phyloP scores from a whole-genome alignment of 2,888 invertebrate species.

The Cataglyphis albicans region DNA sequence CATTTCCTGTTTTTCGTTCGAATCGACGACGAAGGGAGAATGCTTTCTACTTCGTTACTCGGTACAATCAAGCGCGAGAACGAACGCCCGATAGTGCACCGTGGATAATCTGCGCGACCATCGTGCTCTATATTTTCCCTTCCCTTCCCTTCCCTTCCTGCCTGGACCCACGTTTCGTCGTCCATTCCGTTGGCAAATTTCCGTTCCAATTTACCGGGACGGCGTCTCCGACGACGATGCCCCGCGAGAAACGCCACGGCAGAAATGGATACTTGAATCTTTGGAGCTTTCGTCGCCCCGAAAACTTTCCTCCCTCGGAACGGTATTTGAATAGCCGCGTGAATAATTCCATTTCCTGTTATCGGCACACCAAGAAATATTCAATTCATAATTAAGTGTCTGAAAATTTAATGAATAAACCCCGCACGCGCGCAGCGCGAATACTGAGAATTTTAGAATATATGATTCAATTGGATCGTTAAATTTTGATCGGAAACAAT shows the following conservation, averaged over 20 bases:
- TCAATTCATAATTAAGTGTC: conserved; percentile 4
- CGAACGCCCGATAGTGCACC: background rate
- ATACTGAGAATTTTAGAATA: background rate
- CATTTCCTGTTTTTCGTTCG: conserved; percentile 46
- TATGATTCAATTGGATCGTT: background rate
- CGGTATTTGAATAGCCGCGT: background rate
- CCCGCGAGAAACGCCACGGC: conserved; percentile 8
- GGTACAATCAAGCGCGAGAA: conserved; percentile 51
- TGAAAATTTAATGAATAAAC: background rate
- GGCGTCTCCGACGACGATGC: conserved; percentile 36
- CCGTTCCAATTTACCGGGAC: conserved; percentile 55
- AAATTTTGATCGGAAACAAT: background rate
- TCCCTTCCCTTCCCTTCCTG: background rate
- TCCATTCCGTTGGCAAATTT: conserved; percentile 50
- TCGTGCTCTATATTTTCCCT: conserved; percentile 24
- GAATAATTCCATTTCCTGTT: conserved; percentile 7
- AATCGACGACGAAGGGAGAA: background rate
- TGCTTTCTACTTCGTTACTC: conserved; percentile 52
- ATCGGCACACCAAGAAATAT: background rate
- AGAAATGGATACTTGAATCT: conserved; percentile 39
- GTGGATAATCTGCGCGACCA: conserved; percentile 32
- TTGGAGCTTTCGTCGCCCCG: conserved; percentile 7
- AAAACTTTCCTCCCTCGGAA: background rate
- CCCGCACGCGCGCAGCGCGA: background rate
- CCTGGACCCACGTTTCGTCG: background rate